Evolutionary conservation across 1,140 invertebrate genomes (phyloP).

Genomic region (Prorops nasuta): DNA sequence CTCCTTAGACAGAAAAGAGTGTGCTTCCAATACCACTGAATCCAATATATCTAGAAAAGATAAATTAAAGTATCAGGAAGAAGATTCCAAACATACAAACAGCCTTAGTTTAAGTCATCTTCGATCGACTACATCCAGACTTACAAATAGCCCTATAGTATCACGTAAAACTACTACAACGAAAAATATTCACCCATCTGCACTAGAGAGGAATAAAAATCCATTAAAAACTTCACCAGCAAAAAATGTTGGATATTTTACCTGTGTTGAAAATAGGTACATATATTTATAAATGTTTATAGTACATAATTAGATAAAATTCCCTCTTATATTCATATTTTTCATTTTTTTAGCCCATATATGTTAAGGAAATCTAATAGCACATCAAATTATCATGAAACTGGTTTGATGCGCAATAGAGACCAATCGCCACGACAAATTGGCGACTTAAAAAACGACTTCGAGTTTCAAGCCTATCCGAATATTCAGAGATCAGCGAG

Average conservation of each 20-base stretch:
- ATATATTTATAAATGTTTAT: neutral
- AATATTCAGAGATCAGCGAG: slow-evolving; percentile 41
- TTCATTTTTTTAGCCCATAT: slow-evolving; percentile 28
- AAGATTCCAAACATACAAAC: slow-evolving; percentile 31
- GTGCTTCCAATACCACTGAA: slow-evolving; percentile 36
- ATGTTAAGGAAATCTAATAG: slow-evolving; percentile 43
- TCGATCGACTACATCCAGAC: slow-evolving; percentile 36
- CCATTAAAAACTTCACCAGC: slow-evolving; percentile 27
- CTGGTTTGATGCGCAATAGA: slow-evolving; percentile 1
- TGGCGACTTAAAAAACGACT: slow-evolving; percentile 25
- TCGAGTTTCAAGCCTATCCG: slow-evolving; percentile 24
- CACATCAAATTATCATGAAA: slow-evolving; percentile 38
- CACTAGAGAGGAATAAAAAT: slow-evolving; percentile 33
- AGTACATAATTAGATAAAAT: neutral
- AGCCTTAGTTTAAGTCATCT: slow-evolving; percentile 38
- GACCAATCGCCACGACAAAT: neutral
- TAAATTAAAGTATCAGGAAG: slow-evolving; percentile 29
- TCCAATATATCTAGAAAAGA: slow-evolving; percentile 39
- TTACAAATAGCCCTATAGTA: slow-evolving; percentile 41
- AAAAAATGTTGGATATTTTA: slow-evolving; percentile 42
- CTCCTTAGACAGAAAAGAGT: slow-evolving; percentile 37
- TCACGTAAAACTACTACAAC: slow-evolving; percentile 29
- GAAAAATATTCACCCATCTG: slow-evolving; percentile 30
- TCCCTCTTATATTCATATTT: neutral
- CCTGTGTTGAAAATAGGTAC: slow-evolving; percentile 39